Base-by-base conservation (phyloP, 2,113 vertebrate genomes). In the Cyprinodon variegatus region DNA sequence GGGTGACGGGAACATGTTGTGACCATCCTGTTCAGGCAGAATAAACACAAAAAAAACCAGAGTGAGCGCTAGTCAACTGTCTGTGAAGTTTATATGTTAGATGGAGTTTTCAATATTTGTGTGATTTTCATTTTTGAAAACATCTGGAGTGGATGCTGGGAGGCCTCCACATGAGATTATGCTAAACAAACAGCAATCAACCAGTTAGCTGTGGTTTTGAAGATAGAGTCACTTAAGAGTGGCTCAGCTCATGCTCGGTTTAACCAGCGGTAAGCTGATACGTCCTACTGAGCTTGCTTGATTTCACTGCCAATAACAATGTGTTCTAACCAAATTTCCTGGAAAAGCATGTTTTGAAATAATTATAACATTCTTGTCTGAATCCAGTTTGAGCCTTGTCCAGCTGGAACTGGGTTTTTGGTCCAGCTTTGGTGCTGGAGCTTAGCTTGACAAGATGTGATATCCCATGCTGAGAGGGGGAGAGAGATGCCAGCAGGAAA, bases 1-100 rank as follows among this genome's bases (percentile, higher is more conserved):
- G 0, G 87, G 95, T 4, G 94, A 64, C 0, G 94, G 95, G 83
- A 95, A 95, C 72, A 94, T 86, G 86, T 93, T 90, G 72, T 89
- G 83, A 65, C 95, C 95, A 4, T 95, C 90, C 95, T 95, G 90
- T 29, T 20, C 46, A 68, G 9, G 29, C 11, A 11, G 13, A 67
- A 1, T 75, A 74, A 78, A 68, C 50, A 79, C 63, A 82, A 82
- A 50, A 38, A 71, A 48, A n/a, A 78, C 43, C 57, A 41, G 70
- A 67, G 74, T 81, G 76, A 81, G 71, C 3, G 61, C 41, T 45
- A 15, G 29, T 64, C 73, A 53, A 13, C 74, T 10, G 9, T 59
- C 64, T 50, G 45, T 46, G 76, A 77, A 68, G 38, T 64, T 78
- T 70, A 71, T 83, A 85, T 83, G 81, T 90, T 89, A 89, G 87